A percentile compares a stretch with the other conserved stretches of the same genome.
Conservation (phyloP, 2,797 vertebrate species). For the Lagorchestes hirsutus region DNA sequence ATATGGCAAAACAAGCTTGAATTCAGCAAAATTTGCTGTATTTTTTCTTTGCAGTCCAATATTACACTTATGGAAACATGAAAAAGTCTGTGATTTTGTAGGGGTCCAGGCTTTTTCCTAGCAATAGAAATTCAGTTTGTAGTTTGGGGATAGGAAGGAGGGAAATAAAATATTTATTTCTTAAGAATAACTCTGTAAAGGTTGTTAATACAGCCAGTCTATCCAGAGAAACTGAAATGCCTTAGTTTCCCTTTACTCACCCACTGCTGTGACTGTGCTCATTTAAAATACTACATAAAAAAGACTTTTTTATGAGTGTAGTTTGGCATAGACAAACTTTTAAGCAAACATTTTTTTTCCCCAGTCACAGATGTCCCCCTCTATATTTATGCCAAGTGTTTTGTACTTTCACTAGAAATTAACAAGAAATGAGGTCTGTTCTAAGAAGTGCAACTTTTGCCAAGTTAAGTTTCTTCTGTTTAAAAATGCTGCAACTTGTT, state of each 20-base stretch:
- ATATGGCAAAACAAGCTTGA: neutral
- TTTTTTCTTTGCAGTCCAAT: constrained; percentile 28
- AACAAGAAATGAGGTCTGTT: constrained; percentile 37
- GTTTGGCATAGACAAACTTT: constrained; percentile 49
- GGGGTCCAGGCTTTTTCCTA: constrained; percentile 53
- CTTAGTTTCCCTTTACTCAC: constrained; percentile 5
- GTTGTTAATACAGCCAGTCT: constrained; percentile 1
- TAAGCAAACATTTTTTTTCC: constrained; percentile 41
- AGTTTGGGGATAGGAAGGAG: neutral
- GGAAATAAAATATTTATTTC: constrained; percentile 37
- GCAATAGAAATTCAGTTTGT: constrained; percentile 44
- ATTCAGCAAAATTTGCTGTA: constrained; percentile 7
- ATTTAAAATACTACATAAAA: constrained; percentile 43
- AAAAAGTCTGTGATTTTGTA: constrained; percentile 49
- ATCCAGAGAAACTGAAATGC: constrained; percentile 24
- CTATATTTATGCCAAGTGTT: constrained; percentile 33
- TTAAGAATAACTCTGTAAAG: constrained; percentile 47
- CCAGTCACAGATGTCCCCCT: neutral
- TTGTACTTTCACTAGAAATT: constrained; percentile 44
- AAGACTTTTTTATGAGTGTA: neutral
- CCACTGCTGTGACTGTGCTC: constrained; percentile 4
- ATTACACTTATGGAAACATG: constrained; percentile 45
- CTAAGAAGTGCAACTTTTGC: constrained; percentile 14
- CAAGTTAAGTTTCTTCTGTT: constrained; percentile 40
- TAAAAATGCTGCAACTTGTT: constrained; percentile 42